Percentiles rank a stretch among this genome's conserved stretches.
These are phyloP conservation scores for Rhea americana DNA, from an alignment of 2,113 vertebrate genomes.

Conservation along the genomic window DNA sequence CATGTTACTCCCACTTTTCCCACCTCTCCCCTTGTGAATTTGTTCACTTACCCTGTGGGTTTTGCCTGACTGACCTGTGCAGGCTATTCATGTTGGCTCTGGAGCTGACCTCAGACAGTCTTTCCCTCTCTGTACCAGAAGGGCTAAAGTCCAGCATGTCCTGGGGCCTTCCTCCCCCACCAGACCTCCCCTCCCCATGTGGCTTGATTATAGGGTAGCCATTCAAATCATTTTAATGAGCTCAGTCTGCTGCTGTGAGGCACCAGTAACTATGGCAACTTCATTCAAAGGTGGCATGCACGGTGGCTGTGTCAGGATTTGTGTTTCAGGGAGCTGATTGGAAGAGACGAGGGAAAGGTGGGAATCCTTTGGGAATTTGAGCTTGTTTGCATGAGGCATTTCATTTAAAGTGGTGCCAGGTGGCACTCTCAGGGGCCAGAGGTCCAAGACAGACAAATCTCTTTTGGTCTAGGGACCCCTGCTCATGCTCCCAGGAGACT, in stretches of 20 bases:
- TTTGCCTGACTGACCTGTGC: not conserved
- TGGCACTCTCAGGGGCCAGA: not conserved
- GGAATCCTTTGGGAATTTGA: constrained; percentile 29
- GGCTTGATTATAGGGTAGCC: constrained; percentile 66
- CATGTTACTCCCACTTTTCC: not conserved
- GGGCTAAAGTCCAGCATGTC: not conserved
- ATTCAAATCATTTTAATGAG: constrained; percentile 75
- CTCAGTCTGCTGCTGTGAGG: constrained; percentile 65
- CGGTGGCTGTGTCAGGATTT: constrained; percentile 51
- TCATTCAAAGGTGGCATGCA: constrained; percentile 54
- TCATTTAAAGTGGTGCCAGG: not conserved
- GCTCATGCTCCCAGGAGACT: rapidly evolving
- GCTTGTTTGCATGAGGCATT: not conserved
- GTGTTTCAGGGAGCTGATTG: constrained; percentile 46
- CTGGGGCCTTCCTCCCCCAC: not conserved
- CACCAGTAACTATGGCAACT: constrained; percentile 76
- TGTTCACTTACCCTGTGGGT: rapidly evolving
- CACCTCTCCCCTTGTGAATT: not conserved
- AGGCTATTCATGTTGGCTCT: rapidly evolving
- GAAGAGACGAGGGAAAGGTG: constrained; percentile 32
- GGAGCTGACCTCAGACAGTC: rapidly evolving
- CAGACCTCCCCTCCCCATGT: not conserved
- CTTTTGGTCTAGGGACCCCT: not conserved
- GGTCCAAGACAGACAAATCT: not conserved
- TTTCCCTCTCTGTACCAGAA: not conserved